Evolutionary conservation across 2,888 invertebrate species (phyloP).

Genomic region (Hyppa rectilinea): DNA sequence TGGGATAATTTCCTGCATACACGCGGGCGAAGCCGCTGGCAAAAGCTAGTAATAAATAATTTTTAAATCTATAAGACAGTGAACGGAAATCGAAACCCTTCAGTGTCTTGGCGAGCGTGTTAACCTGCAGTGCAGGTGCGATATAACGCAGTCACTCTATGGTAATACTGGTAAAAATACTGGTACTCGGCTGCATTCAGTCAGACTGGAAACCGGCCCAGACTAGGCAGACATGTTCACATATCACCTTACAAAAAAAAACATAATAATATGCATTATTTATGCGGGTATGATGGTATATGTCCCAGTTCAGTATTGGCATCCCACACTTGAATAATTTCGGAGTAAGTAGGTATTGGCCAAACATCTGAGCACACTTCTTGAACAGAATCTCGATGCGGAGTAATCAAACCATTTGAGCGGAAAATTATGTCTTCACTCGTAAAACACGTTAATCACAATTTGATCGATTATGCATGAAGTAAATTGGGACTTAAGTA

Average conservation of each 20-base stretch:
- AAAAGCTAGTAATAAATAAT: too few relatives aligned
- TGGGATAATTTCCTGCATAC: too few relatives aligned
- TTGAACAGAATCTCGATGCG: slow-evolving; percentile 28
- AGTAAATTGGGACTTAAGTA: neutral
- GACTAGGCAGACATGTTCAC: neutral
- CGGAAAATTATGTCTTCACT: slow-evolving; percentile 53
- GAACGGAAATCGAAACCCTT: too few relatives aligned
- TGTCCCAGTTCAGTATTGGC: slow-evolving; percentile 6
- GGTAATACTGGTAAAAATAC: too few relatives aligned
- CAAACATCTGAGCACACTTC: slow-evolving; percentile 39
- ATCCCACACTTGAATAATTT: slow-evolving; percentile 38
- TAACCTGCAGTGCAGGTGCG: neutral
- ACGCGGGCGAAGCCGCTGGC: too few relatives aligned
- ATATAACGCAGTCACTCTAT: neutral
- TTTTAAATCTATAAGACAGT: too few relatives aligned
- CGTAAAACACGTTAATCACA: slow-evolving; percentile 31
- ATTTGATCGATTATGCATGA: slow-evolving; percentile 27
- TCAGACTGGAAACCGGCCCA: neutral
- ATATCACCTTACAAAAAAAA: neutral
- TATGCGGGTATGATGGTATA: neutral
- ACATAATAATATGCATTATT: neutral
- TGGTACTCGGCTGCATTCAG: neutral
- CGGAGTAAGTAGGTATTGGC: slow-evolving; percentile 5
- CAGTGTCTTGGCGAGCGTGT: too few relatives aligned
- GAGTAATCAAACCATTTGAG: slow-evolving; percentile 56